phyloP scores from a whole-genome alignment of 2,888 invertebrate genomes.

The Onthophagus sagittarius region DNA sequence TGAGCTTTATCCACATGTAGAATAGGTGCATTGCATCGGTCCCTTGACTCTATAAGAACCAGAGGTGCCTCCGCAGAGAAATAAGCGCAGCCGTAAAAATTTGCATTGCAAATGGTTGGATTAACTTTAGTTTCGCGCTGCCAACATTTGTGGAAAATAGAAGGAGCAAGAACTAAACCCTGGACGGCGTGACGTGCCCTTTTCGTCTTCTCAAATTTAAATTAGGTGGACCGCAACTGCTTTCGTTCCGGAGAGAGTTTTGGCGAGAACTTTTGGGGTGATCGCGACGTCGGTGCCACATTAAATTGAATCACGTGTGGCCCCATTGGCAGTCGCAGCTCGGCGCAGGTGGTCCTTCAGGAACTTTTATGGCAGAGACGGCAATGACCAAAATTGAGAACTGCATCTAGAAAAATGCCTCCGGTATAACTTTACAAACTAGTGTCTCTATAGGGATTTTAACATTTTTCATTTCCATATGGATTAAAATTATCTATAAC shows the following conservation, averaged over 20 bases:
- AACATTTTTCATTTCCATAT: background rate
- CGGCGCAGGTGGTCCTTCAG: background rate
- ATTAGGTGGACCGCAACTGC: constrained; percentile 34
- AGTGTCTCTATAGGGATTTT: background rate
- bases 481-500: too few relatives aligned
- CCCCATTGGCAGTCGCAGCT: constrained; percentile 5
- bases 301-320: constrained; percentile 9
- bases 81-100: constrained; percentile 6
- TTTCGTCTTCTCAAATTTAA: constrained; percentile 35
- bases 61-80: background rate
- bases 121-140: constrained; percentile 10
- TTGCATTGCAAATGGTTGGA: constrained; percentile 10
- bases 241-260: background rate
- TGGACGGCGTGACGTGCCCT: constrained; percentile 32
- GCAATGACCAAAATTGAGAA: background rate
- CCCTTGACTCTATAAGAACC: background rate
- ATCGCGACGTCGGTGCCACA: background rate
- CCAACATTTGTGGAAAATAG: constrained; percentile 6
- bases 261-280: background rate
- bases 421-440: background rate
- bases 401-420: background rate
- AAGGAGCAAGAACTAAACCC: constrained; percentile 2
- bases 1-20: background rate
- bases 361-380: background rate
- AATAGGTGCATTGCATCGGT: background rate